phyloP scores from a whole-genome alignment of 2,113 vertebrate genomes.

The Limanda limanda region DNA sequence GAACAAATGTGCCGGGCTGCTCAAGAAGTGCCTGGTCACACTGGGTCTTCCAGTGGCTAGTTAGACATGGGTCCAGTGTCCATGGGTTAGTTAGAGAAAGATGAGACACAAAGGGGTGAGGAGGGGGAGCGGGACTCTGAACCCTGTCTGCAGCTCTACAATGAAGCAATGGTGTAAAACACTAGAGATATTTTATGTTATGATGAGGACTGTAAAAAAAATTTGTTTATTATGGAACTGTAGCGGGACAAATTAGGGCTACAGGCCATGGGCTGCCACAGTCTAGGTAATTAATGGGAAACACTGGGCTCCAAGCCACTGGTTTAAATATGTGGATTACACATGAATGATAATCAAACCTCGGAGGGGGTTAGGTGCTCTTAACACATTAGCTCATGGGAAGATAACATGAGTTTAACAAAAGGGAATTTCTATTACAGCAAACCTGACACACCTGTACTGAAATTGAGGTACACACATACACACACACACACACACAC shows the following conservation, averaged over 20 bases:
- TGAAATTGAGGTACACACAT: background rate
- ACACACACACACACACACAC: background rate
- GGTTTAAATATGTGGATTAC: background rate
- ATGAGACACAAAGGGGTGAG: background rate
- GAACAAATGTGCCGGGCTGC: too few relatives aligned
- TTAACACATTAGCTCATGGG: background rate
- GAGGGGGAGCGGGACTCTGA: background rate
- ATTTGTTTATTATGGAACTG: background rate
- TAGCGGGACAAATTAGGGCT: background rate
- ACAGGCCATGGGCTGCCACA: background rate
- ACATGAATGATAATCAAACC: background rate
- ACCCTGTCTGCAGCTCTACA: background rate
- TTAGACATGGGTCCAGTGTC: background rate
- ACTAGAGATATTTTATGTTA: background rate
- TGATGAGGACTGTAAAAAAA: background rate
- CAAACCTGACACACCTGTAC: background rate
- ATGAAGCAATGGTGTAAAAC: background rate
- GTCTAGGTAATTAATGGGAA: conserved; percentile 1
- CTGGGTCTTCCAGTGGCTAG: background rate
- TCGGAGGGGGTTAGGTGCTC: background rate
- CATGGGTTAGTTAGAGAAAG: background rate
- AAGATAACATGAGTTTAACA: background rate
- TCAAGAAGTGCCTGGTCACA: too few relatives aligned
- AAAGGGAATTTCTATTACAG: background rate
- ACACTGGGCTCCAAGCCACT: conserved; percentile 7